phyloP scores from a whole-genome alignment of 2,888 invertebrate species.

The Pseudolycoriella hygida region DNA sequence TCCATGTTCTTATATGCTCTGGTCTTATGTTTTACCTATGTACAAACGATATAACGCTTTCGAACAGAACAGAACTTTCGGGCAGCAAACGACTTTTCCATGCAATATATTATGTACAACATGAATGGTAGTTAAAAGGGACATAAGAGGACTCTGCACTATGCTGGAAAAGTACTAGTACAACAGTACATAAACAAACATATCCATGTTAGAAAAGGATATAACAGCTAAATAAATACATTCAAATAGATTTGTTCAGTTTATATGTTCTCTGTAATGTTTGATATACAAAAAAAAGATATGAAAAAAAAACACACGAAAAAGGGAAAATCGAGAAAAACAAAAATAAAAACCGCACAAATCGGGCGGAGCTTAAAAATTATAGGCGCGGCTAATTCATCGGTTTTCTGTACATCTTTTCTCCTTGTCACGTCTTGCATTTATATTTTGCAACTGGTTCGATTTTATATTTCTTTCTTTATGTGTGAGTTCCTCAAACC shows the following conservation, averaged over 20 bases:
- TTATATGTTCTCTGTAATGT: neutral
- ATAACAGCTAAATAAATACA: neutral
- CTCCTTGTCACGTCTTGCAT: conserved; percentile 4
- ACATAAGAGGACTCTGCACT: neutral
- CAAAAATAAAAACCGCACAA: neutral
- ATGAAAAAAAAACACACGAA: neutral
- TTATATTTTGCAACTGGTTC: conserved; percentile 1
- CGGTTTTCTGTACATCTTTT: conserved; percentile 4
- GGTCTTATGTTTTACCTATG: conserved; percentile 3
- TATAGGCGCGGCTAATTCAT: conserved; percentile 6
- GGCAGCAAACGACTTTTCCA: neutral
- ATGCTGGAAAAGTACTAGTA: no score
- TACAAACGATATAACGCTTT: neutral
- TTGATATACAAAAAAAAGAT: no score
- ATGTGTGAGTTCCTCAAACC: neutral
- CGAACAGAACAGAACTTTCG: no score
- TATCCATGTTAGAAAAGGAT: neutral
- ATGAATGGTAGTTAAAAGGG: neutral
- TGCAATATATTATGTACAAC: neutral
- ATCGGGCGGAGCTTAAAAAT: conserved; percentile 6
- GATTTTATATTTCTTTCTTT: neutral
- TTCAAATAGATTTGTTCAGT: neutral
- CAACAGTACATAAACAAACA: no score
- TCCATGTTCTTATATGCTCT: conserved; percentile 2
- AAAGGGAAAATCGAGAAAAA: neutral